Base-by-base conservation (phyloP, 2,888 invertebrate species). In the Drosophila merina region DNA sequence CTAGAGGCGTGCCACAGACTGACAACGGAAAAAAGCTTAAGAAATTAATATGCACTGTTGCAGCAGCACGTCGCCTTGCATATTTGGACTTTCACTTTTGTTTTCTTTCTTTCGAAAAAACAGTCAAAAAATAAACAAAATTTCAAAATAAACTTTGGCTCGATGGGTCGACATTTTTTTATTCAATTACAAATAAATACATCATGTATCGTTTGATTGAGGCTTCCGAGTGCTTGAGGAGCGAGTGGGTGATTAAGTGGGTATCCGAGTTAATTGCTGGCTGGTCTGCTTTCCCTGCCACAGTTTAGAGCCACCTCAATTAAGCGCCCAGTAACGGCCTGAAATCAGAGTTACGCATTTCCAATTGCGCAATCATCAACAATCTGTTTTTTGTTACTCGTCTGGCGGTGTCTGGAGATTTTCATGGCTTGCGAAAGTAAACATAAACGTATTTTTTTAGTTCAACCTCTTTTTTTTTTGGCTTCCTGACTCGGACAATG, bases 1-100 rank as follows among this genome's bases (percentile, higher is more conserved):
- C 47, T 58, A 62, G 26, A 66, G 71, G 72, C 73, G 64, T 56
- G 56, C 56, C 71, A 10, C 31, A 36, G 44, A 47, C 31, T 36
- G 44, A 10, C 44, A 48, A 59, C 64, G 56, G 67, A 73, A 55
- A 62, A 66, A 57, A 66, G 51, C 28, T 42, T 28, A 30, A 52
- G 57, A 76, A 81, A 87, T 82, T 87, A 82, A 82, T 87, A 82
- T 82, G 87, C 82, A 82, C 76, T 82, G 87, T 82, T 82, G 87
- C 87, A 78, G 72, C 57, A 59, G 59, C 68, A 58, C 58, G 50
- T 55, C 55, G 66, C 59, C 71, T 56, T 79, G 82, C 76, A 74
- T 86, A 72, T 79, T 72, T 76, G 75, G 75, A 85, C 82, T 82
- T 82, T 82, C 82, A 82, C 82, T 82, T 82, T 77, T 80, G 72